These are phyloP conservation scores for Otus sunia DNA, from an alignment of 2,113 vertebrate species.

Conservation along the genomic window DNA sequence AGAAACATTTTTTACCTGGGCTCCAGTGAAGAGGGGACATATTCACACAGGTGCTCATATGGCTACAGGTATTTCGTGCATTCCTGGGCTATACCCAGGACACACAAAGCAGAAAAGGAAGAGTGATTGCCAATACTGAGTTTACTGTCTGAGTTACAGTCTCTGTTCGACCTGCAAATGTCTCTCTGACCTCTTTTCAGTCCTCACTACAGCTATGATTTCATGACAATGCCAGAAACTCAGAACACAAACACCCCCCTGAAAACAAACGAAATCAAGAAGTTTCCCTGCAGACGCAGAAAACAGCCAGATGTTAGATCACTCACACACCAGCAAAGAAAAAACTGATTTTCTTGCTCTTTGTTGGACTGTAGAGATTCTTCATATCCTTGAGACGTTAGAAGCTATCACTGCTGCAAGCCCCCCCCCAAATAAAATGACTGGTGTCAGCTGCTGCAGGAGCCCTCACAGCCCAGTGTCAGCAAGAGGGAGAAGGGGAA, in stretches of 20 bases:
- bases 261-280: accelerated
- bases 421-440: neutral
- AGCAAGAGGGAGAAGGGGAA: neutral
- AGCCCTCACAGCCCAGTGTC: neutral
- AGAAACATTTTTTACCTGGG: no score
- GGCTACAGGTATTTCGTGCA: accelerated
- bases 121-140: accelerated
- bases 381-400: neutral
- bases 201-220: accelerated
- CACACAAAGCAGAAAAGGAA: neutral
- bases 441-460: neutral
- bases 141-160: accelerated
- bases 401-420: accelerated
- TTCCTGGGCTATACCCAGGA: neutral
- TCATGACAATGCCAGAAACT: neutral
- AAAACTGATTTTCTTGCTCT: neutral
- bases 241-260: neutral
- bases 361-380: no score
- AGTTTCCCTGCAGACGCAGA: neutral
- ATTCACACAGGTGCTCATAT: no score
- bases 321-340: accelerated
- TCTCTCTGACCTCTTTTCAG: neutral
- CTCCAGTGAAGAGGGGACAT: neutral
- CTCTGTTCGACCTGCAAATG: neutral
- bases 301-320: accelerated